Base-by-base conservation (phyloP, 2,113 vertebrate genomes). In the Etheostoma spectabile region DNA sequence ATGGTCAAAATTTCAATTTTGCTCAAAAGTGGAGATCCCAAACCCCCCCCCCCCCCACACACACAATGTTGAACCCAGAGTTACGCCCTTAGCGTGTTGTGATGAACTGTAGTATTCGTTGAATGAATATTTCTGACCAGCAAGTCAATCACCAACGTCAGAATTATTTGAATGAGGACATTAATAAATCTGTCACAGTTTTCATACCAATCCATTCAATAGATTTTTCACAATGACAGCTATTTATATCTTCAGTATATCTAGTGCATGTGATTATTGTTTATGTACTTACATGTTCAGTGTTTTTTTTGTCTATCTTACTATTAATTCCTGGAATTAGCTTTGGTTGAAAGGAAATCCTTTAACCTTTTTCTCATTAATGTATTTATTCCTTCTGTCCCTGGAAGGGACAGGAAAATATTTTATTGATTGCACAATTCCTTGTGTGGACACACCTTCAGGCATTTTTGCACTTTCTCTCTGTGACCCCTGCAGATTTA, bases 341-440 rank as follows among this genome's bases (percentile, higher is more conserved):
- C 48, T 83, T 52, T 49, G 30, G 42, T 42, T 52, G 49, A 83
- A 61, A 74, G 19, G 15, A 64, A 70, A 77, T 64, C 21, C 16
- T 59, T 51, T 72, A 48, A 45, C 77, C 60, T 30, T 60, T 75
- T 71, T 24, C 14, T 49, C 33, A 67, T 76, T 74, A 52, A 88
- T 86, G 74, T 86, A 86, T 92, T 92, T 62, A 80, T 92, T 80
- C 82, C 62, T 81, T 51, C 69, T 64, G 68, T 78, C 83, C 84
- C 56, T 62, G 74, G 74, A 80, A 86, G 84, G 90, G 74, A 80
- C 73, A 72, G 72, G 74, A 75, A 82, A 66, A 91, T 91, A 79
- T 90, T 92, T 93, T 92, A 94, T 92, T 94, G 89, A 94, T 91
- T 90, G 81, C 56, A 77, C 79, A 86, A 86, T 60, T 77, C 85